These are phyloP conservation scores for Chorisops tibialis DNA, from an alignment of 2,888 invertebrate species.

Conservation along the genomic window DNA sequence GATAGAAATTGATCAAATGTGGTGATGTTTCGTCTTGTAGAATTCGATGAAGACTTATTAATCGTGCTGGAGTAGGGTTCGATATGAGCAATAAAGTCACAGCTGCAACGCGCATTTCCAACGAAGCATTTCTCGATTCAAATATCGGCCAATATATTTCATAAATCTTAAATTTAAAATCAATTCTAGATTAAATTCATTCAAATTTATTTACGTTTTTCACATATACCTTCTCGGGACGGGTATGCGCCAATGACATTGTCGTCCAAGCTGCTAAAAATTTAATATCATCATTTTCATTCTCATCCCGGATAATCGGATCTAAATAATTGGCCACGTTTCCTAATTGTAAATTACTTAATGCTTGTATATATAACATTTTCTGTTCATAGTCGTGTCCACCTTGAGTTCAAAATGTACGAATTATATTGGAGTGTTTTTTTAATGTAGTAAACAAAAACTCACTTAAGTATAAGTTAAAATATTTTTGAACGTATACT, in stretches of 20 bases:
- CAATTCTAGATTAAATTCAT: not conserved
- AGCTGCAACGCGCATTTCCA: conserved; percentile 66
- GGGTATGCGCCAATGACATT: conserved; percentile 54
- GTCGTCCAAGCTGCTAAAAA: conserved; percentile 68
- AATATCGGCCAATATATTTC: conserved; percentile 67
- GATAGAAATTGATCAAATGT: conserved; percentile 69
- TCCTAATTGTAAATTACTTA: conserved; percentile 63
- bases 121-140: conserved; percentile 62
- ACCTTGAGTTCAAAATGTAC: conserved; percentile 53
- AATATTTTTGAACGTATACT: conserved; percentile 66
- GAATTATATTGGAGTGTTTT: not conserved
- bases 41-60: conserved; percentile 67
- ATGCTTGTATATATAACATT: conserved; percentile 68
- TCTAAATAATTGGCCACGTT: conserved; percentile 56
- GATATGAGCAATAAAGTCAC: conserved; percentile 63
- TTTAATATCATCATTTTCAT: conserved; percentile 52
- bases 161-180: conserved; percentile 52
- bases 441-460: not conserved
- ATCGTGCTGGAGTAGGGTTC: conserved; percentile 62
- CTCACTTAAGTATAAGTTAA: conserved; percentile 67
- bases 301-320: conserved; percentile 59
- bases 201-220: not conserved
- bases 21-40: conserved; percentile 60
- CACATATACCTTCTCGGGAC: conserved; percentile 53
- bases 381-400: conserved; percentile 65